Evolutionary conservation across 1,140 invertebrate genomes (phyloP), one percentile per base, ranked within the genome.

Genomic region (Ooceraea biroi): DNA sequence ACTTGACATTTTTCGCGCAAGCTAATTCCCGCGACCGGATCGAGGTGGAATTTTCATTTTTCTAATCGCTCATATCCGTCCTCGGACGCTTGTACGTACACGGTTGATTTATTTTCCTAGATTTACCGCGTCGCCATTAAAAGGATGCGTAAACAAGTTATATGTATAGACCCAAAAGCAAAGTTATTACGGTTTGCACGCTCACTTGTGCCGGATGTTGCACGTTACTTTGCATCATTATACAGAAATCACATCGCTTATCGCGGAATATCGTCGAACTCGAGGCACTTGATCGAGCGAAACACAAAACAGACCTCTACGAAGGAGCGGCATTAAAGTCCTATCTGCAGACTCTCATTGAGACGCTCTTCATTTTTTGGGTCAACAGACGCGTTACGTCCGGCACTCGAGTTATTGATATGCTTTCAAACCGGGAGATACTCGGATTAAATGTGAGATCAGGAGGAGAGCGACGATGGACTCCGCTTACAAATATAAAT

Each of bases 281-380:
- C 10, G 27, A 41, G 30, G 14, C 22, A n/a, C 61, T 55, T 1
- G 27, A 77, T 77, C n/a, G 61, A 66, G 19, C 22, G 60, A 66
- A 77, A 55, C 19, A 55, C 19, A 66, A 8, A 77, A 41, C 74
- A 66, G 73, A 77, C 66, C 58, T 63, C 8, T 4, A n/a, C 12
- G 58, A 36, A 3, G 44, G 17, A 48, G 46, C 27, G 3, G 46
- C 1, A 65, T 76, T 48, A 63, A 12, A 48, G 36, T 25, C 3
- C 74, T 66, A 41, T 52, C 60, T 25, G 10, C 27, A 77, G 19
- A 3, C 30, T 66, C 60, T 52, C 8, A 22, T 44, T 17, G 30
- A 77, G 73, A 36, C 27, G 27, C 60, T 30, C 73, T 77, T 65
- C 19, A 66, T 77, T 77, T 77, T 77, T 77, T 52, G 48, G 74